Percentiles rank a stretch among this genome's conserved stretches.
Conservation (phyloP, 2,797 vertebrate species). For the Sebastes taczanowskii region DNA sequence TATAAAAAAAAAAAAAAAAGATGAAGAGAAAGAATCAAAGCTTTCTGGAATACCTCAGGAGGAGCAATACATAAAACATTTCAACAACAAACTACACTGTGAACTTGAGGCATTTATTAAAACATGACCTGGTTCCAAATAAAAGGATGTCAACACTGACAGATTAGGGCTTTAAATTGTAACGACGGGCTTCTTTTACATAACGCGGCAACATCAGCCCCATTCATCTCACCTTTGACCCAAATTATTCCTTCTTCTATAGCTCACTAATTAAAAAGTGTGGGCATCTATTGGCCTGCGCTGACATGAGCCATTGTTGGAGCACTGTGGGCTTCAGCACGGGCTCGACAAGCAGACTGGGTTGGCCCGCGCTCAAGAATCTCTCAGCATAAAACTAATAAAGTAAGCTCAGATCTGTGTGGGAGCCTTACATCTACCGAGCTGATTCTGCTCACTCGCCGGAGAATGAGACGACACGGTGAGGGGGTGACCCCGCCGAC, state of each 20-base stretch:
- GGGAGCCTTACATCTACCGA: background rate
- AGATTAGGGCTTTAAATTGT: conserved; percentile 45
- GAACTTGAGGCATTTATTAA: conserved; percentile 26
- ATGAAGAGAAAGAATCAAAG: conserved; percentile 9
- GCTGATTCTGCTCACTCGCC: background rate
- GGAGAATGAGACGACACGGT: background rate
- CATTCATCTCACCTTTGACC: conserved; percentile 28
- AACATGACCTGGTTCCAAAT: conserved; percentile 27
- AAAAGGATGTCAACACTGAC: conserved; percentile 18
- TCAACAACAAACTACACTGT: conserved; percentile 21
- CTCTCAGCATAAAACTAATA: conserved; percentile 39
- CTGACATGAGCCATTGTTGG: conserved; percentile 3
- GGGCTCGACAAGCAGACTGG: conserved; percentile 13
- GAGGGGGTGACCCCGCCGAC: conserved; percentile 6
- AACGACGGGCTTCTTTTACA: conserved; percentile 25
- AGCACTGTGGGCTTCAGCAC: conserved; percentile 3
- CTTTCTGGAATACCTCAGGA: conserved; percentile 2
- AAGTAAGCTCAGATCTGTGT: conserved; percentile 24
- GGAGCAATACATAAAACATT: conserved; percentile 36
- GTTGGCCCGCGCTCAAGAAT: conserved; percentile 27
- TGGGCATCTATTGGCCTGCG: conserved; percentile 31
- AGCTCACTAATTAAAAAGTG: conserved; percentile 37
- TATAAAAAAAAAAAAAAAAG: background rate
- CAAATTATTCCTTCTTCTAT: conserved; percentile 6
- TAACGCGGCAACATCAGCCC: conserved; percentile 3